Base-by-base conservation (phyloP, 2,888 invertebrate species). In the Ophioninae sp. region DNA sequence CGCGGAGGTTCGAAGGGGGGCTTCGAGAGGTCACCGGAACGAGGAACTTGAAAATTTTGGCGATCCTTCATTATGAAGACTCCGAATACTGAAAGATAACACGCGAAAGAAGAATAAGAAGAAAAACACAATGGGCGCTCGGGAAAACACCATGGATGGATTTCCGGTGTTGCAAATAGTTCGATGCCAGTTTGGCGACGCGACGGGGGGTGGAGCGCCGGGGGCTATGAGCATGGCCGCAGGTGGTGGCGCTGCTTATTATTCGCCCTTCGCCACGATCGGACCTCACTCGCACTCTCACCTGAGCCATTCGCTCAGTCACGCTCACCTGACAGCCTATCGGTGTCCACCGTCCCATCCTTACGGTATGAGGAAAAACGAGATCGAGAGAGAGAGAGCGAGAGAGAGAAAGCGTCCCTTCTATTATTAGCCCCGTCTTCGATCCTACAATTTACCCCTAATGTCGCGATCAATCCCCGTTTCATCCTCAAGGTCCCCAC, bases 91-190 rank as follows among this genome's bases (percentile, higher is more conserved):
- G 17, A 13, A 17, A 50, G 50, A 50, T 50, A 50, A 50, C n/a
- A 37, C 39, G n/a, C 41, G 65, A 7, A 62, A 17, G 13, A 50
- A 30, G 23, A 2, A 30, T 37, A 56, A 30, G 21, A 13, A 39
- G 13, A 57, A 8, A 10, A 7, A n/a, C 10, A 62, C 50, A 56
- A 75, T 37, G 44, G n/a, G 6, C 10, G 50, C 69, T 56, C 7
- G 21, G 13, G 56, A 79, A 20, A 72, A 78, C 81, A 87, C 86
- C 82, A 93, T 93, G 93, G 92, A 93, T 85, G 91, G 91, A 37
- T 91, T 91, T 84, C 92, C 93, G 74, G 91, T 93, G 77, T 86
- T 93, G 81, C 92, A 92, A 87, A 92, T 92, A 84, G 91, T 93
- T 83, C 91, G 92, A 56, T 92, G 92, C 81, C 91, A 92, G 72